Percentiles rank a stretch among this genome's conserved stretches.
These are phyloP conservation scores for Scolopax rusticola DNA, from an alignment of 2,797 vertebrate species.

Conservation along the genomic window DNA sequence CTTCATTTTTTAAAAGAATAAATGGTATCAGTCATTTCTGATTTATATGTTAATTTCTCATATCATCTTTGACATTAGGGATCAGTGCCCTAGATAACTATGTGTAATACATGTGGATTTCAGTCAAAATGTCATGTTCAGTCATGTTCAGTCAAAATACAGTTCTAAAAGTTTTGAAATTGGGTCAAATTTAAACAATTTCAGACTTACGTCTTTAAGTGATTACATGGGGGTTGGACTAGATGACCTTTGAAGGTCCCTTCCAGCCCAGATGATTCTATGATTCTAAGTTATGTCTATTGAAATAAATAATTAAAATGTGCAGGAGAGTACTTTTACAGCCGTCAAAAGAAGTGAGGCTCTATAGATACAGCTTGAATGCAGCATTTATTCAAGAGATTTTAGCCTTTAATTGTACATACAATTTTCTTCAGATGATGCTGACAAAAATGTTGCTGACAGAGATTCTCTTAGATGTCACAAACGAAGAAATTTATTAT, in stretches of 20 bases:
- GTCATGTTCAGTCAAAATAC: neutral
- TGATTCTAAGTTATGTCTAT: neutral
- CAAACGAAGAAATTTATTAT: conserved; percentile 95
- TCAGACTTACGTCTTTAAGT: neutral
- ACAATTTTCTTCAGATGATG: conserved; percentile 85
- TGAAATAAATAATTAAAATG: neutral
- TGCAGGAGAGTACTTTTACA: neutral
- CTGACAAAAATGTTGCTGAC: conserved; percentile 97
- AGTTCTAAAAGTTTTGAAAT: neutral
- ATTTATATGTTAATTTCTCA: neutral
- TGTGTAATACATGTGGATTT: neutral
- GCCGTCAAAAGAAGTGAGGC: neutral
- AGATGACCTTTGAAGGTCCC: too few species aligned
- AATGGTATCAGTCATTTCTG: neutral
- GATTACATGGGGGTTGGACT: too few species aligned
- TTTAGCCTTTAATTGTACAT: neutral
- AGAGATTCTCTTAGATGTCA: conserved; percentile 97
- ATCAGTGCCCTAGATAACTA: neutral
- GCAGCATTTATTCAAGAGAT: neutral
- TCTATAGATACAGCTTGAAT: neutral
- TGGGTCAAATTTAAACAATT: neutral
- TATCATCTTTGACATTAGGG: neutral
- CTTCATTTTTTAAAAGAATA: neutral
- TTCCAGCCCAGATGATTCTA: too few species aligned
- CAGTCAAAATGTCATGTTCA: too few species aligned